These are phyloP conservation scores for Alsophila aescularia DNA, from an alignment of 2,888 invertebrate species.

Conservation along the genomic window DNA sequence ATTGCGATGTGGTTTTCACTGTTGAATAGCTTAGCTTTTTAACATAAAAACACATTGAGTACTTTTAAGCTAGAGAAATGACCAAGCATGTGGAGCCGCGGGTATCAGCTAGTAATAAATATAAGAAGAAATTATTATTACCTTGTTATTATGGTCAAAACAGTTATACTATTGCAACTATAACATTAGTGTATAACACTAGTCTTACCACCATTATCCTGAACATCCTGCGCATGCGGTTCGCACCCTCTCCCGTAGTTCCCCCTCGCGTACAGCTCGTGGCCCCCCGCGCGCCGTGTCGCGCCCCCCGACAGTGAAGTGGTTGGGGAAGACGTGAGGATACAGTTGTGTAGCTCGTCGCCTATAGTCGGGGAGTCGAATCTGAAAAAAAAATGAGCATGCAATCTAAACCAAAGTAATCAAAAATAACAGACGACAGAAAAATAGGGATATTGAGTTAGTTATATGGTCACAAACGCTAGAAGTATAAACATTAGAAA, in stretches of 20 bases:
- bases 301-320: slow-evolving; percentile 79
- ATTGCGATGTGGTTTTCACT: no score
- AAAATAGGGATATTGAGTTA: no score
- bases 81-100: no score
- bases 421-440: no score
- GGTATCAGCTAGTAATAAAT: no score
- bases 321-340: slow-evolving; percentile 88
- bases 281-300: slow-evolving; percentile 61
- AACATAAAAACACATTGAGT: no score
- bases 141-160: no score
- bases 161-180: background rate
- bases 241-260: slow-evolving; percentile 94
- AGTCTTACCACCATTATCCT: slow-evolving; percentile 26
- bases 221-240: slow-evolving; percentile 82
- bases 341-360: slow-evolving; percentile 89
- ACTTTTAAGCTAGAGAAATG: no score
- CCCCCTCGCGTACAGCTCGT: slow-evolving; percentile 91
- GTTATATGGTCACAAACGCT: no score
- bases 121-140: no score
- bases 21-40: no score
- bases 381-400: slow-evolving; percentile 61
- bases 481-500: no score
- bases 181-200: background rate
- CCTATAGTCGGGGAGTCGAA: slow-evolving; percentile 87
- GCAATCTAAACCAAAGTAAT: background rate